Evolutionary conservation across 1,140 invertebrate species (phyloP).

Genomic region (Brachionus sp.): DNA sequence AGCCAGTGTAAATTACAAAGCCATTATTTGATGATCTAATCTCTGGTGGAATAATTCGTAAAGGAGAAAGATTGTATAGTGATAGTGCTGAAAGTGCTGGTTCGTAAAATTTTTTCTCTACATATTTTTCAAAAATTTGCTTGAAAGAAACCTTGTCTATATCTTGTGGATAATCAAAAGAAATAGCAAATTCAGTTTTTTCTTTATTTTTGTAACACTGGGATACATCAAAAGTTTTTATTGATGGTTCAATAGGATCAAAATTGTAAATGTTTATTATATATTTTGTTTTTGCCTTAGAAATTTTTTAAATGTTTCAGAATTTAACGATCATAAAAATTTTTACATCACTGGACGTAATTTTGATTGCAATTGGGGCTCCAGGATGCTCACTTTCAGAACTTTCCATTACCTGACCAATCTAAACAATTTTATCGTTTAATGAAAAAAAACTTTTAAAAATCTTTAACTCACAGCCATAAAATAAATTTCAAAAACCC

Average conservation of each 20-base stretch:
- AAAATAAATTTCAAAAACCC: slow-evolving; percentile 42
- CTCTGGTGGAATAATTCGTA: slow-evolving; percentile 23
- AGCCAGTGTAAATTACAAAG: slow-evolving; percentile 34
- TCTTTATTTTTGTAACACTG: slow-evolving; percentile 15
- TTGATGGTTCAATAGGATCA: neutral
- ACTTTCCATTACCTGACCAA: slow-evolving; percentile 18
- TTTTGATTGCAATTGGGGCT: slow-evolving; percentile 35
- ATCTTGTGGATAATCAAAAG: slow-evolving; percentile 9
- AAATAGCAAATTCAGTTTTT: slow-evolving; percentile 24
- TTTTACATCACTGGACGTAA: slow-evolving; percentile 12
- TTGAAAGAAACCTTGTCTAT: neutral
- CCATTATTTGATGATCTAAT: neutral
- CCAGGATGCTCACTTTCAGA: neutral
- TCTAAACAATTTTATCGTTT: neutral
- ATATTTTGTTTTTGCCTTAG: neutral
- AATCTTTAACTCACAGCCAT: slow-evolving; percentile 14
- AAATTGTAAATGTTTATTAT: slow-evolving; percentile 24
- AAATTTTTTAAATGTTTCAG: neutral
- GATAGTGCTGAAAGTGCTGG: neutral
- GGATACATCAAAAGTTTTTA: slow-evolving; percentile 4
- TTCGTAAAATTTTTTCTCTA: neutral
- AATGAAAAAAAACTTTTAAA: neutral
- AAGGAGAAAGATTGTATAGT: slow-evolving; percentile 17
- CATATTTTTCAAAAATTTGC: neutral
- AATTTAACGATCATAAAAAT: neutral